A percentile compares a stretch with the other conserved stretches of the same genome.
Conservation (phyloP, 2,888 invertebrate genomes). For the Fabriciana adippe region DNA sequence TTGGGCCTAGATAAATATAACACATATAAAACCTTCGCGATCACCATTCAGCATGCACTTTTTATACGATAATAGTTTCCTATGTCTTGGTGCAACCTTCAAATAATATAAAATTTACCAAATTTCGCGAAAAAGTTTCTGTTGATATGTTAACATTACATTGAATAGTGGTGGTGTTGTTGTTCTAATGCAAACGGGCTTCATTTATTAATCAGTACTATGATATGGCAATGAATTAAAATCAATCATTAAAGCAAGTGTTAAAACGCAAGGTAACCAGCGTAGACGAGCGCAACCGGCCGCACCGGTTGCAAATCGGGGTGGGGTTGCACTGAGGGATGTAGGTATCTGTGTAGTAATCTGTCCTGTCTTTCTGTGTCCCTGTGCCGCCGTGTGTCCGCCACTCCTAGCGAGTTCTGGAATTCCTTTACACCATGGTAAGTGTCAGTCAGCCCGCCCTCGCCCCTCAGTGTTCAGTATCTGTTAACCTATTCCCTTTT, state of each 20-base stretch:
- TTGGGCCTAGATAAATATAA: conserved; percentile 59
- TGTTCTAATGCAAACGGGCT: conserved; percentile 83
- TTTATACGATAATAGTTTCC: conserved; percentile 44
- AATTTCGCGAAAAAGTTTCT: conserved; percentile 23
- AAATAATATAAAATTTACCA: conserved; percentile 35
- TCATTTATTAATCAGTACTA: conserved; percentile 57
- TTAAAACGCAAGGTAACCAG: conserved; percentile 81
- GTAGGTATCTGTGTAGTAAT: conserved; percentile 84
- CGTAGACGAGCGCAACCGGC: conserved; percentile 75
- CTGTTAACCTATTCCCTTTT: conserved; percentile 80
- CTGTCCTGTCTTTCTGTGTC: conserved; percentile 86
- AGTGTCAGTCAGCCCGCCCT: conserved; percentile 89
- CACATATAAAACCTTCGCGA: conserved; percentile 59
- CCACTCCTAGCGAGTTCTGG: conserved; percentile 97
- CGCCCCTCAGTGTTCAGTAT: conserved; percentile 83
- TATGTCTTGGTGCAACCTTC: conserved; percentile 67
- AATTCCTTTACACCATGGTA: conserved; percentile 99
- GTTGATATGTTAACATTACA: conserved; percentile 40
- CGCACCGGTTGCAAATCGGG: conserved; percentile 74
- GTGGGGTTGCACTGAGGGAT: conserved; percentile 82
- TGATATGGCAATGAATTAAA: conserved; percentile 49
- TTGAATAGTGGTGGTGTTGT: conserved; percentile 65
- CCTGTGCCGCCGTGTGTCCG: conserved; percentile 87
- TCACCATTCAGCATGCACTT: conserved; percentile 66
- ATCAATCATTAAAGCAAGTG: conserved; percentile 63